Evolutionary conservation across 2,888 invertebrate genomes (phyloP).

Genomic region (Adelognathus sp.): DNA sequence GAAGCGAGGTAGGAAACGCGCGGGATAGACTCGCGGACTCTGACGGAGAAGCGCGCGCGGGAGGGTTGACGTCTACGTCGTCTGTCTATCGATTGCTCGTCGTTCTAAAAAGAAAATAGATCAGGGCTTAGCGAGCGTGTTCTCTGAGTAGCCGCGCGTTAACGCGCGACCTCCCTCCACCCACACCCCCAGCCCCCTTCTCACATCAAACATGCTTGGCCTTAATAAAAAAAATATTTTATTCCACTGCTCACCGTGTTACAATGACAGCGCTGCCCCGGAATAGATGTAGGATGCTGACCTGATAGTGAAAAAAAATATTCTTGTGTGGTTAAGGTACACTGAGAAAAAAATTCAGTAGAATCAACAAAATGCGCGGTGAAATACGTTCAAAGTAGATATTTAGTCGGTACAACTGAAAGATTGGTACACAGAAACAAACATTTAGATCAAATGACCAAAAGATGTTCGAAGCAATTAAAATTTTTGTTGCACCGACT

Average conservation of each 20-base stretch:
- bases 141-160: slow-evolving; percentile 38
- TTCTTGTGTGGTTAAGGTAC: no score
- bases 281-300: not conserved
- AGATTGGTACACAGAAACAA: no score
- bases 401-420: no score
- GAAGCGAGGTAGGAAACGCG: slow-evolving; percentile 17
- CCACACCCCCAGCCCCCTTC: not conserved
- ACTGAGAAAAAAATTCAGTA: no score
- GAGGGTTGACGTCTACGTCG: slow-evolving; percentile 34
- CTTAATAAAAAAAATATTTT: slow-evolving; percentile 6
- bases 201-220: slow-evolving; percentile 8
- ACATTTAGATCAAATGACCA: no score
- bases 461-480: no score
- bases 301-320: not conserved
- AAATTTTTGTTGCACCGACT: no score
- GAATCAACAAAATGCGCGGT: no score
- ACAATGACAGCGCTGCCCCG: not conserved
- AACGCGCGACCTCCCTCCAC: slow-evolving; percentile 43
- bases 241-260: not conserved
- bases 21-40: slow-evolving; percentile 25
- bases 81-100: slow-evolving; percentile 63
- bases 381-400: no score
- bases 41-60: slow-evolving; percentile 6
- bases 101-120: slow-evolving; percentile 68
- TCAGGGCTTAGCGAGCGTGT: slow-evolving; percentile 56